Conservation (phyloP, 2,888 invertebrate genomes). For the Rhimphoctona megacephalus region DNA sequence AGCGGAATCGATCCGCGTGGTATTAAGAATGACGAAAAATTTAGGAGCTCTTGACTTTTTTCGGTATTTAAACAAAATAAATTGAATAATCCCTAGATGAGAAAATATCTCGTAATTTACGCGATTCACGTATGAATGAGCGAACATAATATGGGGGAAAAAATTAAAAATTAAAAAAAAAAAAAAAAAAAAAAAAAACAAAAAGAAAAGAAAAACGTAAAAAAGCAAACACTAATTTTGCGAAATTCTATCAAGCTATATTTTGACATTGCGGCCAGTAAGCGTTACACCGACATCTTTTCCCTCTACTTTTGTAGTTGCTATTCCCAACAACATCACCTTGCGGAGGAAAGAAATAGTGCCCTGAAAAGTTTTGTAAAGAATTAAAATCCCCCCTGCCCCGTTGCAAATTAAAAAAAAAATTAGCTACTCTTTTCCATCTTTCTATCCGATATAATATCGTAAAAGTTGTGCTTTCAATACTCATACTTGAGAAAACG, state of each 20-base stretch:
- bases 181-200: no score
- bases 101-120: slow-evolving; percentile 46
- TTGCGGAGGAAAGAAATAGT: slow-evolving; percentile 20
- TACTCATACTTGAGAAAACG: slow-evolving; percentile 46
- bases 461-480: slow-evolving; percentile 28
- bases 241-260: slow-evolving; percentile 58
- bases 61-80: slow-evolving; percentile 45
- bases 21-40: slow-evolving; percentile 16
- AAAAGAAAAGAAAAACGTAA: slow-evolving; percentile 57
- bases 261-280: slow-evolving; percentile 82
- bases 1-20: background rate
- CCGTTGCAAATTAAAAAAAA: background rate
- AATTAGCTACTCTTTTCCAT: background rate
- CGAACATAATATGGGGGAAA: no score
- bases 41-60: slow-evolving; percentile 39
- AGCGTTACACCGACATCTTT: slow-evolving; percentile 71
- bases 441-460: slow-evolving; percentile 30
- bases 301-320: slow-evolving; percentile 39
- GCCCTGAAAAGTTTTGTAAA: background rate
- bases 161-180: background rate
- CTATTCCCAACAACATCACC: slow-evolving; percentile 3
- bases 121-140: slow-evolving; percentile 40
- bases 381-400: background rate
- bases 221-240: no score
- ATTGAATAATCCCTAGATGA: background rate